Conservation (phyloP, 2,797 vertebrate species). For the Mycteria americana region DNA sequence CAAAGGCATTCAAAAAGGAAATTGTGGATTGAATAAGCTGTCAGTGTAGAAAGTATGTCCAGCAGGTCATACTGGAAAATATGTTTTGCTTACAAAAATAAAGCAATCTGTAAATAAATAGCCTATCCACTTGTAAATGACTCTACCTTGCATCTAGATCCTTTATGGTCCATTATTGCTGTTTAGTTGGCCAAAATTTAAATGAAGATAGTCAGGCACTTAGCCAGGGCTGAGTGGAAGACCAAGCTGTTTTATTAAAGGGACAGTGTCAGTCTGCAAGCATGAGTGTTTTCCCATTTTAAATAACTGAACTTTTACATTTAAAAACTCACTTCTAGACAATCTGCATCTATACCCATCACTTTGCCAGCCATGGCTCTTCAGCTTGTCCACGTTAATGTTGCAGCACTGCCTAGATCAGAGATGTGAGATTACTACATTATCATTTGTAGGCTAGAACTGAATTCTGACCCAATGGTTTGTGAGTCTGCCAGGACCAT, state of each 20-base stretch:
- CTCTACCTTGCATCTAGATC: conserved; percentile 26
- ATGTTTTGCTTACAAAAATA: neutral
- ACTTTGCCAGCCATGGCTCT: neutral
- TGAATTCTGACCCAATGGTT: neutral
- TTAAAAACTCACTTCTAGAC: neutral
- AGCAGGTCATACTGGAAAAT: neutral
- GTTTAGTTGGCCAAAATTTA: conserved; percentile 47
- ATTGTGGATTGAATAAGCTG: neutral
- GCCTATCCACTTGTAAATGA: conserved; percentile 15
- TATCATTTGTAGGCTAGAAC: neutral
- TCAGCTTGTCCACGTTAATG: neutral
- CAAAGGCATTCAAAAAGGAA: conserved; percentile 3
- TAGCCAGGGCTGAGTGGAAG: conserved; percentile 59
- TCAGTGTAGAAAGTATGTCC: neutral
- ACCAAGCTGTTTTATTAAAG: conserved; percentile 64
- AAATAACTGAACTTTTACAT: neutral
- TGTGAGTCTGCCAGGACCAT: neutral
- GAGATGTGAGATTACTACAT: neutral
- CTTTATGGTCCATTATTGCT: conserved; percentile 38
- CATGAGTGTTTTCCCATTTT: neutral
- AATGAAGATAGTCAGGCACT: conserved; percentile 58
- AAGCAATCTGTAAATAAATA: neutral
- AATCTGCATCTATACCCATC: neutral
- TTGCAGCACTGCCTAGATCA: neutral
- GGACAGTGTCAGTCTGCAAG: conserved; percentile 1